Base-by-base conservation (phyloP, 2,888 invertebrate species). In the Chironomus riparius region DNA sequence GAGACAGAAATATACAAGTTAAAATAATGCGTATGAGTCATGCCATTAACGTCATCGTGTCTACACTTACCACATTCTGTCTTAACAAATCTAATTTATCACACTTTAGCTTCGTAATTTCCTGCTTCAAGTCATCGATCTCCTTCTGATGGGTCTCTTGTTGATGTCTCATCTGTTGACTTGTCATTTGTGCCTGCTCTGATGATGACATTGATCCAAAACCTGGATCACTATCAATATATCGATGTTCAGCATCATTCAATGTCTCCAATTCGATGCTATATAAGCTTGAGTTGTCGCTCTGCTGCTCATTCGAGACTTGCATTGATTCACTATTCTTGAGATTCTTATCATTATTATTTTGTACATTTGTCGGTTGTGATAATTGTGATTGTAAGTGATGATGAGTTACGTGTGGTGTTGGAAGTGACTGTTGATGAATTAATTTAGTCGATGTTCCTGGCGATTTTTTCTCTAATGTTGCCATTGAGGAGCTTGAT, bases 201-300 rank as follows among this genome's bases (percentile, higher is more conserved):
- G 96, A 95, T 0, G 94, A 94, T 21, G 94, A 94, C 94, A 95
- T 94, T 78, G 95, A 94, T 83, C 97, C 97, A 80, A 98, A 87
- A 0, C 98, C 98, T 0, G 98, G 98, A 83, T 98, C 98, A 79
- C 97, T 97, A 84, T 98, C 98, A 69, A 95, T 94, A 83, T 94
- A 93, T 12, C 89, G 81, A 48, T 83, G 82, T 1, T 84, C 84
- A 61, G 82, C 81, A 77, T 84, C 84, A 77, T 88, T 89, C 79
- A 90, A 86, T 7, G 90, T 90, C 81, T 94, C 94, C 79, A 94
- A 85, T 80, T 95, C 95, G 75, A 95, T 92, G 78, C 95, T 95
- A 83, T 97, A 98, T 77, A 98, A 87, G 76, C 95, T 95, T 77
- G 95, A 95, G 81, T 95, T 95, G 81, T 96, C 95, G 79, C 94